phyloP scores from a whole-genome alignment of 2,888 invertebrate genomes.

The Frankliniella intonsa region DNA sequence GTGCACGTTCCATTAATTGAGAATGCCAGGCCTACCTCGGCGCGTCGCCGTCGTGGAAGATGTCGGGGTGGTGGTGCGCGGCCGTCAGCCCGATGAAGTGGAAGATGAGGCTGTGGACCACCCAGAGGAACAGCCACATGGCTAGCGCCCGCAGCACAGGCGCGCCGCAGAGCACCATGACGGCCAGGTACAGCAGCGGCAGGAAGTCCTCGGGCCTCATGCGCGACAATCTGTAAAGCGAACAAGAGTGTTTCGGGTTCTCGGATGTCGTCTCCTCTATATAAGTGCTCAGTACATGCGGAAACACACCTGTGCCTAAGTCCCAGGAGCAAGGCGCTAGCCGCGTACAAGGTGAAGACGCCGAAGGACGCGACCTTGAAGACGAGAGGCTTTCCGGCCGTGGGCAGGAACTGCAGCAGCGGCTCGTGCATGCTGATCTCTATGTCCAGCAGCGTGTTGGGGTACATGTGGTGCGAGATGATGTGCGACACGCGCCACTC shows the following conservation, averaged over 20 bases:
- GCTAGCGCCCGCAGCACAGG: conserved; percentile 45
- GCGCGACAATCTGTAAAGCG: background rate
- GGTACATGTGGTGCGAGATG: conserved; percentile 71
- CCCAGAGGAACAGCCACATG: conserved; percentile 55
- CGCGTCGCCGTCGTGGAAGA: conserved; percentile 73
- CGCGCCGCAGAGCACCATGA: conserved; percentile 37
- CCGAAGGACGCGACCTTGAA: conserved; percentile 42
- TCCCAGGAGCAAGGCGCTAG: background rate
- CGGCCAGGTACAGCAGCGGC: conserved; percentile 29
- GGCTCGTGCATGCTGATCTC: conserved; percentile 68
- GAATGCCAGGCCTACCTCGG: conserved; percentile 56
- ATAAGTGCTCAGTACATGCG: background rate
- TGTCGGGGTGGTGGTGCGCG: conserved; percentile 73
- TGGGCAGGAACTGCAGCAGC: conserved; percentile 60
- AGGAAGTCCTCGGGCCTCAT: background rate
- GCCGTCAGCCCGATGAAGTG: conserved; percentile 63
- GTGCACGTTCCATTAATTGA: too few species aligned
- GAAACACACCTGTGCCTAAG: background rate
- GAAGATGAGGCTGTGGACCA: conserved; percentile 58
- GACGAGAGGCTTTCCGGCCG: conserved; percentile 50
- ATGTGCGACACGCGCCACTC: conserved; percentile 72
- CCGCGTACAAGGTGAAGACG: conserved; percentile 44
- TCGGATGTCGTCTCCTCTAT: background rate
- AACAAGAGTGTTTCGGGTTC: background rate
- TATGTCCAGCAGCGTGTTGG: conserved; percentile 70